Percentiles rank a stretch among this genome's conserved stretches.
phyloP scores from a whole-genome alignment of 2,888 invertebrate species.

The Ichneumoninae sp. region DNA sequence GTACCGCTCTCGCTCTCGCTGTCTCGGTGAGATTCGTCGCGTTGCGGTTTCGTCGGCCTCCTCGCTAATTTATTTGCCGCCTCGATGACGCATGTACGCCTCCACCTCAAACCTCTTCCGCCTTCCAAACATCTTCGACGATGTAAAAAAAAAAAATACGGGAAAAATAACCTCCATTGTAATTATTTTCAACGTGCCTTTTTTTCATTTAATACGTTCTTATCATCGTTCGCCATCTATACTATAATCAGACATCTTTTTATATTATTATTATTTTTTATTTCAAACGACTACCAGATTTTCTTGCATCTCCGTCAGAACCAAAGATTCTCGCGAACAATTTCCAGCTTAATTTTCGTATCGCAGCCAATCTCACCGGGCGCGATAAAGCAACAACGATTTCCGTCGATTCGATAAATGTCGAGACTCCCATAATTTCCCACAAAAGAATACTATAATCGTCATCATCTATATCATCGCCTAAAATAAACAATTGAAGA shows the following conservation, averaged over 20 bases:
- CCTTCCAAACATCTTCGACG: conserved; percentile 24
- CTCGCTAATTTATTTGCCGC: conserved; percentile 70
- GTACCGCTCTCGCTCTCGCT: conserved; percentile 34
- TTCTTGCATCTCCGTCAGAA: not conserved
- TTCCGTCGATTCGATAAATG: no score
- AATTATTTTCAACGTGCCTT: conserved; percentile 27
- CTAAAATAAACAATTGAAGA: not conserved
- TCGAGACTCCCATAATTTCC: not conserved
- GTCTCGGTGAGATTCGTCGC: conserved; percentile 66
- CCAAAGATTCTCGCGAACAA: not conserved
- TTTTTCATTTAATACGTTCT: not conserved
- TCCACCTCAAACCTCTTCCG: conserved; percentile 42
- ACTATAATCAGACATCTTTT: not conserved
- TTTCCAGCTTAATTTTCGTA: not conserved
- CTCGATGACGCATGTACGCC: conserved; percentile 59
- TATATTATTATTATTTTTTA: not conserved
- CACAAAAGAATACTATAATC: not conserved
- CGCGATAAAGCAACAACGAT: no score
- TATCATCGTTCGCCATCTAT: conserved; percentile 1
- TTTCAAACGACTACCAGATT: no score
- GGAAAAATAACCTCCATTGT: conserved; percentile 18
- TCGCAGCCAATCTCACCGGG: no score
- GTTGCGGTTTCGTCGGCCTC: conserved; percentile 67
- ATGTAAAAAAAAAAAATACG: conserved; percentile 3
- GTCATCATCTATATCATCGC: not conserved